Evolutionary conservation across 2,797 vertebrate species (phyloP).

Genomic region (Melanotaenia nigrans): DNA sequence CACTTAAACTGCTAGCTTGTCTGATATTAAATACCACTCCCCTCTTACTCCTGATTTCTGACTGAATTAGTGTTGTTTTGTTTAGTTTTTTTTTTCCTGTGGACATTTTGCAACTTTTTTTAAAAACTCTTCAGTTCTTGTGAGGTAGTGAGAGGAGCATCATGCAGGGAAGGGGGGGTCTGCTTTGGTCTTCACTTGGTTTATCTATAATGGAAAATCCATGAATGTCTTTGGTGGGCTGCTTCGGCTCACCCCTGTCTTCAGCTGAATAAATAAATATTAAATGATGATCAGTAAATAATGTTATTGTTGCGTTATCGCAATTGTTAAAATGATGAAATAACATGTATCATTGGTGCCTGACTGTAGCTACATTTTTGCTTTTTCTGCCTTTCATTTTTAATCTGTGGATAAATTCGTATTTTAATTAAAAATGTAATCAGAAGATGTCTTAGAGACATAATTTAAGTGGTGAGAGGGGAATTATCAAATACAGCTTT

Average conservation of each 20-base stretch:
- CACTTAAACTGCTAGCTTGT: conserved; percentile 70
- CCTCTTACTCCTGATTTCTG: conserved; percentile 75
- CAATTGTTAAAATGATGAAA: conserved; percentile 84
- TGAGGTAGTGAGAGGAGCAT: conserved; percentile 63
- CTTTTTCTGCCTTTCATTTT: conserved; percentile 87
- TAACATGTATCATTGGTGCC: conserved; percentile 86
- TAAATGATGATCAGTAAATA: conserved; percentile 80
- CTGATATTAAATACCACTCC: conserved; percentile 73
- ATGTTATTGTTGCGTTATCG: conserved; percentile 87
- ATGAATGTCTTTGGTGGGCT: conserved; percentile 80
- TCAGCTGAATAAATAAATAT: conserved; percentile 81
- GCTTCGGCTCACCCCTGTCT: conserved; percentile 68
- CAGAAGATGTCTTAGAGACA: conserved; percentile 62
- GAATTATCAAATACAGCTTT: neutral
- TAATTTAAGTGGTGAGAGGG: neutral
- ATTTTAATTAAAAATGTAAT: conserved; percentile 87
- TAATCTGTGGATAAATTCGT: conserved; percentile 88
- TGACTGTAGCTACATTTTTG: conserved; percentile 88
- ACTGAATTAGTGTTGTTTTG: conserved; percentile 72
- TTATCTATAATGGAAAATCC: conserved; percentile 75
- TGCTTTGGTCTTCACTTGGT: conserved; percentile 68
- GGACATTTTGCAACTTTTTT: conserved; percentile 65
- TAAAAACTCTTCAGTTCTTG: conserved; percentile 62
- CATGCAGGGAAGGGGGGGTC: conserved; percentile 30
- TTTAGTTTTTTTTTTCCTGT: conserved; percentile 65